Conservation (phyloP, 2,113 vertebrate genomes). For the Sinocyclocheilus grahami region DNA sequence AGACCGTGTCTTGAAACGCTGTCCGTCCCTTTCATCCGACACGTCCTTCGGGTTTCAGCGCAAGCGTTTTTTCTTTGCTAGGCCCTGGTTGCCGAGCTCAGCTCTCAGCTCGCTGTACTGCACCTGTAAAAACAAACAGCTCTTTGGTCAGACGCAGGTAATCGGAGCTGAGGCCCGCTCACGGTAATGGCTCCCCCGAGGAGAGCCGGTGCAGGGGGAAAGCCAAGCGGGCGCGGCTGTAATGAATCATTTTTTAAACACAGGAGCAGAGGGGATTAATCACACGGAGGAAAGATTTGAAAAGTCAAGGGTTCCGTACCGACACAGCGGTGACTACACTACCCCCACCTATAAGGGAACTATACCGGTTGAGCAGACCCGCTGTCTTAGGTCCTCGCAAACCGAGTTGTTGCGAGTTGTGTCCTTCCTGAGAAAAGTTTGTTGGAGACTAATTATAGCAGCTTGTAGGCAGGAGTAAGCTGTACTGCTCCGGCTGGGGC, state of each 20-base stretch:
- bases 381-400: slow-evolving; percentile 52
- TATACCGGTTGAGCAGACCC: slow-evolving; percentile 83
- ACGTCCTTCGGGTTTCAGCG: slow-evolving; percentile 56
- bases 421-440: slow-evolving; percentile 61
- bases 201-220: slow-evolving; percentile 79
- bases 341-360: slow-evolving; percentile 72
- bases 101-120: slow-evolving; percentile 85
- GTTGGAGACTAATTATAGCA: slow-evolving; percentile 55
- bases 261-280: slow-evolving; percentile 96
- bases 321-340: slow-evolving; percentile 57
- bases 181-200: slow-evolving; percentile 91
- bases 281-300: slow-evolving; percentile 92
- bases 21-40: slow-evolving; percentile 59
- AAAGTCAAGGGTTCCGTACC: slow-evolving; percentile 91
- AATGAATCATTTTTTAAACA: slow-evolving; percentile 99
- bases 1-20: slow-evolving; percentile 30
- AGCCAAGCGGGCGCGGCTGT: slow-evolving; percentile 87
- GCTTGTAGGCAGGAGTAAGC: slow-evolving; percentile 54
- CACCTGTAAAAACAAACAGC: slow-evolving; percentile 98
- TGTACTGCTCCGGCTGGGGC: slow-evolving; percentile 37
- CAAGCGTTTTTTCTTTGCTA: slow-evolving; percentile 84
- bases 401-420: slow-evolving; percentile 63
- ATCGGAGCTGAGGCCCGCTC: slow-evolving; percentile 84
- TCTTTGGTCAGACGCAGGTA: slow-evolving; percentile 84
- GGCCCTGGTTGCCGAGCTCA: slow-evolving; percentile 77